These are phyloP conservation scores for Notoglanidium macrostoma DNA, from an alignment of 2,797 vertebrate genomes.

Conservation along the genomic window DNA sequence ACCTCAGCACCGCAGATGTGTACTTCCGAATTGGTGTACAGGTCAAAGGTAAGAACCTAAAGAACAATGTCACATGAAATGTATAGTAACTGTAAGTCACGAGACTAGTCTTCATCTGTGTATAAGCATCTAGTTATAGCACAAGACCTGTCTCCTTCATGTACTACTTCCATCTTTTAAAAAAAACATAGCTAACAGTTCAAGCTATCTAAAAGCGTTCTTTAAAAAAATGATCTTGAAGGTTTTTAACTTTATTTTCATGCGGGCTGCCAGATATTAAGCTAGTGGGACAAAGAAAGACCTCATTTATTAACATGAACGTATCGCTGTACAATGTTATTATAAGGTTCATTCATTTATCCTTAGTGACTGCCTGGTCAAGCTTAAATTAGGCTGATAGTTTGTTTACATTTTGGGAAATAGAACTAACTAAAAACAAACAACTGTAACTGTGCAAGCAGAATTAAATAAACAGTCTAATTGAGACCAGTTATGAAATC, in stretches of 20 bases:
- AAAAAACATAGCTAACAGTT: neutral
- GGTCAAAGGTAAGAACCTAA: conserved; percentile 85
- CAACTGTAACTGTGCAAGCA: neutral
- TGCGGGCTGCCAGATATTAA: neutral
- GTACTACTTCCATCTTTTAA: neutral
- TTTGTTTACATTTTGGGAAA: neutral
- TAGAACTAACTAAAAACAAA: neutral
- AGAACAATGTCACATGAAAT: neutral
- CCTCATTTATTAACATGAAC: neutral
- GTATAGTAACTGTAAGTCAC: neutral
- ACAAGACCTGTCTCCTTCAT: neutral
- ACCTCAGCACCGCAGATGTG: conserved; percentile 76
- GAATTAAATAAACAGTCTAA: neutral
- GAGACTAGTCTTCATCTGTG: too few species aligned
- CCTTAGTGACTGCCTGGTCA: neutral
- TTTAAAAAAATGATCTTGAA: neutral
- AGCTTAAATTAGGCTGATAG: neutral
- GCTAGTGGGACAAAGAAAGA: neutral
- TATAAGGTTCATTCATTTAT: neutral
- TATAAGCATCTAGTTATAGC: neutral
- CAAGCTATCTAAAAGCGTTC: neutral
- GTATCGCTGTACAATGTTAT: neutral
- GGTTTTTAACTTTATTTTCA: neutral
- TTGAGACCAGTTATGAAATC: neutral
- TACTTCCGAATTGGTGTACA: conserved; percentile 90